Evolutionary conservation across 2,113 vertebrate species (phyloP).

Genomic region (Eretmochelys imbricata): DNA sequence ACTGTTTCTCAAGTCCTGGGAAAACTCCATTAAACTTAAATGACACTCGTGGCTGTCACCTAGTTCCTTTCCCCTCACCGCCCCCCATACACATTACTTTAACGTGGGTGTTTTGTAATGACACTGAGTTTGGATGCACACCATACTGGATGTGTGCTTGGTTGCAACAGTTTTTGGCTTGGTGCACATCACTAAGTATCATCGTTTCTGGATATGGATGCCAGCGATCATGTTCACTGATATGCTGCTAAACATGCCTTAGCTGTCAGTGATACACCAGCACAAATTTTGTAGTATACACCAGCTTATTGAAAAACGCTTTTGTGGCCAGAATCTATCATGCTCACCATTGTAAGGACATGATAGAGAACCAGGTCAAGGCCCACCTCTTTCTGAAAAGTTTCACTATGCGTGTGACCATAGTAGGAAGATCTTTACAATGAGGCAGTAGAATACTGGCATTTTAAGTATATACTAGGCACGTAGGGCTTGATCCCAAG

Average conservation of each 20-base stretch:
- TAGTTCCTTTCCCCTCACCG: neutral
- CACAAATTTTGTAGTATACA: neutral
- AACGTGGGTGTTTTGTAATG: fast-evolving
- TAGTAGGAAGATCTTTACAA: neutral
- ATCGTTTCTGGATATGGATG: neutral
- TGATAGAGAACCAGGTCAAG: fast-evolving
- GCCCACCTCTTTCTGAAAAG: neutral
- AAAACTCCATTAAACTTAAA: neutral
- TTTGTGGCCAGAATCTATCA: neutral
- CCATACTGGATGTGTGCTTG: neutral
- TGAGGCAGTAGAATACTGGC: fast-evolving
- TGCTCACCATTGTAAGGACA: neutral
- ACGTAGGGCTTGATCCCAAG: neutral
- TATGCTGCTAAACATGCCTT: neutral
- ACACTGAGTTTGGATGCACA: neutral
- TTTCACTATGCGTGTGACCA: neutral
- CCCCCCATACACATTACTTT: neutral
- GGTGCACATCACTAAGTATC: neutral
- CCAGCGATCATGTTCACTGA: neutral
- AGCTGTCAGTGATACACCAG: neutral
- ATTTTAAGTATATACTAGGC: fast-evolving
- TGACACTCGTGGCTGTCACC: neutral
- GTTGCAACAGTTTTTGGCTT: neutral
- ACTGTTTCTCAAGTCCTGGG: neutral
- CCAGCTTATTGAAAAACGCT: neutral